Evolutionary conservation across 30 jellyfish, hydroid and myxozoan genomes (phyloP).

Genomic region (Chironex yamaguchii): DNA sequence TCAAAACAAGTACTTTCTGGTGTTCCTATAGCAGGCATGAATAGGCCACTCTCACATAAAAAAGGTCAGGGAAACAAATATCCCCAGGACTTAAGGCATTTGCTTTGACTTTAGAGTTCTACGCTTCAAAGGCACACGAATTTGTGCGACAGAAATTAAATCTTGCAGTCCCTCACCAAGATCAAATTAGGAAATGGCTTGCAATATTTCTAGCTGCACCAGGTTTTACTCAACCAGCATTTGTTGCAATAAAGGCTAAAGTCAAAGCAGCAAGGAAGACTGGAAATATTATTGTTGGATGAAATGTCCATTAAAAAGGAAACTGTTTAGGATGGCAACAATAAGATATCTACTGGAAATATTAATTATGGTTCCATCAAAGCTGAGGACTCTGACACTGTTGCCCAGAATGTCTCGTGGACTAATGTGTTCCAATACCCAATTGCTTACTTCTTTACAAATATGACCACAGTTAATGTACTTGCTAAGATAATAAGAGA

Average conservation of each 20-base stretch:
- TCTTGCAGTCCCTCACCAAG: neutral
- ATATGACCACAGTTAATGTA: neutral
- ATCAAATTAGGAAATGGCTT: neutral
- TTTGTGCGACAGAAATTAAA: neutral
- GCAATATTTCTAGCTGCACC: neutral
- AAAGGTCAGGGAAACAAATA: neutral
- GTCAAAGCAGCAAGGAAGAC: conserved; percentile 22
- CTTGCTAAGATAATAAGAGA: neutral
- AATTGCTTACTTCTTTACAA: conserved; percentile 40
- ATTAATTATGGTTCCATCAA: conserved; percentile 46
- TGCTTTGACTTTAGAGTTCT: neutral
- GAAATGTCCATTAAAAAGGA: conserved; percentile 54
- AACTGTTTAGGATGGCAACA: too few species aligned
- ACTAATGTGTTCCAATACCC: conserved; percentile 13
- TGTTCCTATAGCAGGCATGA: neutral
- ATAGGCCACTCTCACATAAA: neutral
- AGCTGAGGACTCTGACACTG: conserved; percentile 32
- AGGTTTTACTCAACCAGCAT: conserved; percentile 46
- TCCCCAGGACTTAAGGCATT: neutral
- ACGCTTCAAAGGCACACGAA: neutral
- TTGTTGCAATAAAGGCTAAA: conserved; percentile 2
- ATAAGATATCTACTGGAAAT: conserved; percentile 30
- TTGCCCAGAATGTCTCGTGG: conserved; percentile 48
- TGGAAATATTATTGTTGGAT: conserved; percentile 28
- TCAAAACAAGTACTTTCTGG: neutral